Evolutionary conservation across 2,113 vertebrate genomes (phyloP).

Genomic region (Colistium nudipinnis): DNA sequence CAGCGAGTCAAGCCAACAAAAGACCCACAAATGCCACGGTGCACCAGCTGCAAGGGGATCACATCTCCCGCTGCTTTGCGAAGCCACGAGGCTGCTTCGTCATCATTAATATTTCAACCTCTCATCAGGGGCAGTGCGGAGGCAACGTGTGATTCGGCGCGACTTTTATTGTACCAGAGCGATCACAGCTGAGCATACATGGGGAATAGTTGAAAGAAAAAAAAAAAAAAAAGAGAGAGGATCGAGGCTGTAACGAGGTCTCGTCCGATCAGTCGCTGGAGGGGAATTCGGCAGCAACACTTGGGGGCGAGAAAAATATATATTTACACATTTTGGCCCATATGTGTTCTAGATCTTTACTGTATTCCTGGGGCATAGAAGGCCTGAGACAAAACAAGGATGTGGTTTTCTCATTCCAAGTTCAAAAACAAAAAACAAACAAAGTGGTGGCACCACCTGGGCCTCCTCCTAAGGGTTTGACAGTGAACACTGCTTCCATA

Average conservation of each 20-base stretch:
- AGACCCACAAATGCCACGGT: conserved; percentile 29
- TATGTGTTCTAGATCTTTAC: not conserved
- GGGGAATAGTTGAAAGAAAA: no score
- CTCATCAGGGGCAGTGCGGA: conserved; percentile 10
- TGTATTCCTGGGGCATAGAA: not conserved
- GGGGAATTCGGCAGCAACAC: no score
- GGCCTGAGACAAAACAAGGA: no score
- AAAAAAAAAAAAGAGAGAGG: no score
- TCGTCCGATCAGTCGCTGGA: conserved; percentile 1
- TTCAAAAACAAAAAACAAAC: not conserved
- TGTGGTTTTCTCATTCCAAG: not conserved
- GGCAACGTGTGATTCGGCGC: conserved; percentile 1
- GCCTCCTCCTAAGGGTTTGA: not conserved
- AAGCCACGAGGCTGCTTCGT: conserved; percentile 11
- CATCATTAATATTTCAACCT: conserved; percentile 36
- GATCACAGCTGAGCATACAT: conserved; percentile 12
- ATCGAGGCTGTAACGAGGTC: not conserved
- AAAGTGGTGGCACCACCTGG: not conserved
- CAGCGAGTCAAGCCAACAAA: conserved; percentile 46
- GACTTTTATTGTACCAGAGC: conserved; percentile 1
- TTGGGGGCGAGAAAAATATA: no score
- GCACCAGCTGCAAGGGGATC: conserved; percentile 52
- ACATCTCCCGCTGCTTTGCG: conserved; percentile 27
- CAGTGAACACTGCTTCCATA: not conserved
- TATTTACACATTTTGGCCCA: not conserved